Conservation (phyloP, 2,797 vertebrate genomes). For the Gila robusta region DNA sequence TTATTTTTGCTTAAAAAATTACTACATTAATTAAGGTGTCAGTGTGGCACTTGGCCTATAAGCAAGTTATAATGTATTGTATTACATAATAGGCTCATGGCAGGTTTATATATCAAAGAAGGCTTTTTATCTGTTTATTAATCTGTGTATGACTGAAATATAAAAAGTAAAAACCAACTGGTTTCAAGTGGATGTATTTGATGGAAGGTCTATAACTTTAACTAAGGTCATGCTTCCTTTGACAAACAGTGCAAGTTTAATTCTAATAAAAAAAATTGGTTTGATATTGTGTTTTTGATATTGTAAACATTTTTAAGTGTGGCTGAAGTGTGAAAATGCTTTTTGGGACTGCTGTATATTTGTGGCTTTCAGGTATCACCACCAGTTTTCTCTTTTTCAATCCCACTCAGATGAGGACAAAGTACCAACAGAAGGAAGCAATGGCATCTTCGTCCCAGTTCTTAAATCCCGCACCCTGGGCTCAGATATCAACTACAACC, state of each 20-base stretch:
- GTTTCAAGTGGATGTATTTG: background rate
- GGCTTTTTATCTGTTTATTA: background rate
- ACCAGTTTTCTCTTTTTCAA: slow-evolving; percentile 34
- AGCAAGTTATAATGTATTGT: background rate
- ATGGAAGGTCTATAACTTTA: background rate
- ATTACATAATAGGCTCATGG: background rate
- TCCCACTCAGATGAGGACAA: slow-evolving; percentile 72
- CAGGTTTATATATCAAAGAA: background rate
- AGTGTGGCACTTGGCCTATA: background rate
- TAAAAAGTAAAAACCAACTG: background rate
- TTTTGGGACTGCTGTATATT: background rate
- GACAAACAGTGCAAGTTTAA: background rate
- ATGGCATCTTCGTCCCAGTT: slow-evolving; percentile 84
- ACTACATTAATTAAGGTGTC: background rate
- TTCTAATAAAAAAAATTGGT: background rate
- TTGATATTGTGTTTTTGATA: background rate
- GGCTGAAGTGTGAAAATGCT: background rate
- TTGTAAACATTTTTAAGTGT: background rate
- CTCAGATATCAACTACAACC: slow-evolving; percentile 86
- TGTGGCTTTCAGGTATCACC: background rate
- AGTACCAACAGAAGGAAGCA: slow-evolving; percentile 77
- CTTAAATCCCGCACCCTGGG: slow-evolving; percentile 87
- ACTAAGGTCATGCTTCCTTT: background rate
- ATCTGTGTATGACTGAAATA: background rate
- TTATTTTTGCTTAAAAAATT: background rate